phyloP scores from a whole-genome alignment of 2,888 invertebrate genomes.

The Aromia moschata region DNA sequence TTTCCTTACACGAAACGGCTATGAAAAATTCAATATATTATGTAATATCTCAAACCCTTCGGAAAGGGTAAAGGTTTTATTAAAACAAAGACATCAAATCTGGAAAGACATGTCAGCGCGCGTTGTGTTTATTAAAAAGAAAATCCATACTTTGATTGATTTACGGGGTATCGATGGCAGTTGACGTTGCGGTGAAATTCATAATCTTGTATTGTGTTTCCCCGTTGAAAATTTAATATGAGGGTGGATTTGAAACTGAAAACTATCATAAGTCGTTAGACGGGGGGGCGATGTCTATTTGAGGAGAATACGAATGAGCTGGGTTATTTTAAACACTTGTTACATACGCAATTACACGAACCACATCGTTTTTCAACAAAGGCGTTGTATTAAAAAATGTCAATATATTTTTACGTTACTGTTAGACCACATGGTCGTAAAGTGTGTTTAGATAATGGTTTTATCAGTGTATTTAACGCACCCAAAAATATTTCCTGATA shows the following conservation, averaged over 20 bases:
- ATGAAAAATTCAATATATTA: constrained; percentile 12
- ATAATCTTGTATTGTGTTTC: constrained; percentile 59
- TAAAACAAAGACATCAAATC: constrained; percentile 52
- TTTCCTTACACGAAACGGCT: no score
- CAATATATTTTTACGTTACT: no score
- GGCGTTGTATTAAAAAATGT: neutral
- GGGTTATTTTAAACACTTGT: constrained; percentile 37
- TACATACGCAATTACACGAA: constrained; percentile 7
- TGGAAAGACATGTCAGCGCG: constrained; percentile 45
- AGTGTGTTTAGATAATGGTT: no score
- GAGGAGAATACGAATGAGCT: constrained; percentile 35
- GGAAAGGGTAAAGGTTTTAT: constrained; percentile 43
- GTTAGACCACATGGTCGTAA: no score
- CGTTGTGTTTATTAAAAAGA: constrained; percentile 55
- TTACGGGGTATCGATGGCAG: constrained; percentile 60
- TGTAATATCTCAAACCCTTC: constrained; percentile 25
- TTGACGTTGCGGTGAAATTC: constrained; percentile 58
- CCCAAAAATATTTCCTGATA: no score
- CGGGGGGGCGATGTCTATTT: constrained; percentile 33
- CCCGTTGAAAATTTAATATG: constrained; percentile 57
- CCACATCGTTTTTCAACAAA: neutral
- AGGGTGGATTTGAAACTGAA: constrained; percentile 53
- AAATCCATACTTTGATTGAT: constrained; percentile 53
- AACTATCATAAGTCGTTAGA: constrained; percentile 44
- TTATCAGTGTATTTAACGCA: no score